Evolutionary conservation across 2,888 invertebrate species (phyloP).

Genomic region (Glaucopsyche alexis): DNA sequence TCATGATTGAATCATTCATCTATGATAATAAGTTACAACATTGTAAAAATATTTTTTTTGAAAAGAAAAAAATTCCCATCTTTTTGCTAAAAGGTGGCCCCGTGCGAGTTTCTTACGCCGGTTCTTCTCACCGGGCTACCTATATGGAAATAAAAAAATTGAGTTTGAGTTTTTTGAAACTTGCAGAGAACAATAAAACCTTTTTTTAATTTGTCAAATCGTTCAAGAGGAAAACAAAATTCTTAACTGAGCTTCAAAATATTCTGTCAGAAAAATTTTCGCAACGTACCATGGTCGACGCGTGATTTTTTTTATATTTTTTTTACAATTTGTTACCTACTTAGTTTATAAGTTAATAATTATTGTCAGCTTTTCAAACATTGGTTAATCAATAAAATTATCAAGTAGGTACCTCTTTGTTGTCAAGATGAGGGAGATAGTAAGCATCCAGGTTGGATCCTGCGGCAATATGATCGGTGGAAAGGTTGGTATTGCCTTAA

Average conservation of each 20-base stretch:
- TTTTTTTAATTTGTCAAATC: neutral
- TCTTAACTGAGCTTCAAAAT: neutral
- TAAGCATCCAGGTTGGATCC: slow-evolving; percentile 84
- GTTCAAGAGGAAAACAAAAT: neutral
- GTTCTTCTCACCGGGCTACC: too few relatives aligned
- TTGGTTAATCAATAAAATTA: slow-evolving; percentile 59
- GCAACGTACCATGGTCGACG: slow-evolving; percentile 62
- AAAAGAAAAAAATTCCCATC: too few relatives aligned
- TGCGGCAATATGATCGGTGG: slow-evolving; percentile 86
- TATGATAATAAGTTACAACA: too few relatives aligned
- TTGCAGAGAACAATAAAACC: neutral
- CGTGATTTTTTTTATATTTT: slow-evolving; percentile 49
- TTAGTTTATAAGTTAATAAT: slow-evolving; percentile 73
- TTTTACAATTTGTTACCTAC: slow-evolving; percentile 51
- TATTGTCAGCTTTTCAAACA: slow-evolving; percentile 58
- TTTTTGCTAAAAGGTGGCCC: too few relatives aligned
- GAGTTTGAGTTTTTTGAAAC: too few relatives aligned
- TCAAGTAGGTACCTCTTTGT: slow-evolving; percentile 48
- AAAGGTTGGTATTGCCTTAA: slow-evolving; percentile 73
- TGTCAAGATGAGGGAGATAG: slow-evolving; percentile 87
- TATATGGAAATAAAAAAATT: too few relatives aligned
- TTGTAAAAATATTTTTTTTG: too few relatives aligned
- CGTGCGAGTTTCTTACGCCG: too few relatives aligned
- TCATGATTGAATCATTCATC: too few relatives aligned
- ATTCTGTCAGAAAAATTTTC: slow-evolving; percentile 48